Evolutionary conservation across 2,888 invertebrate genomes (phyloP).

Genomic region (Cartodere bifasciata): DNA sequence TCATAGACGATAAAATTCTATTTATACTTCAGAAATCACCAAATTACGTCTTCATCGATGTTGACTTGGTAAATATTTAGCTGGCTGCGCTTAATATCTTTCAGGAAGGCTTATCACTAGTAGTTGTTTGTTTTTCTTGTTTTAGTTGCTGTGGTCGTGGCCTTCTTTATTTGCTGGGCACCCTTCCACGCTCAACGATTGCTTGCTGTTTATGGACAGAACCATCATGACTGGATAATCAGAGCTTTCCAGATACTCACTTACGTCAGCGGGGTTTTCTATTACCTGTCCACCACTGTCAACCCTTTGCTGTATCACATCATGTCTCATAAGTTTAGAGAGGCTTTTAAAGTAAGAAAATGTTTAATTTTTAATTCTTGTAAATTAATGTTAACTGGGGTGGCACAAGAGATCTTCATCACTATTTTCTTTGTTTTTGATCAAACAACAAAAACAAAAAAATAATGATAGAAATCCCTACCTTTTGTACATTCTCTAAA

Average conservation of each 20-base stretch:
- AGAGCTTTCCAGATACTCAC: constrained; percentile 53
- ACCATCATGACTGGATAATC: constrained; percentile 12
- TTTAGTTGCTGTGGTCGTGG: constrained; percentile 78
- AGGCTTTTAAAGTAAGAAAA: constrained; percentile 70
- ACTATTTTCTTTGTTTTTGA: too few relatives aligned
- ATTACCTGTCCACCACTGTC: constrained; percentile 83
- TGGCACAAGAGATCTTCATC: too few relatives aligned
- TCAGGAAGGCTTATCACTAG: too few relatives aligned
- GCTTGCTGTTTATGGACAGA: constrained; percentile 55
- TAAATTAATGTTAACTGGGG: not conserved
- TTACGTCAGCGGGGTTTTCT: constrained; percentile 76
- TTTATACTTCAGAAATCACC: too few relatives aligned
- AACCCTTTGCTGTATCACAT: constrained; percentile 88
- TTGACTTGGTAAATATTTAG: too few relatives aligned
- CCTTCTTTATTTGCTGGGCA: constrained; percentile 80
- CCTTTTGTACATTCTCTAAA: too few relatives aligned
- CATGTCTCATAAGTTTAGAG: constrained; percentile 86
- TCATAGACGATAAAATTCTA: too few relatives aligned
- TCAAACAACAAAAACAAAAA: too few relatives aligned
- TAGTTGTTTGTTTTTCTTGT: constrained; percentile 22
- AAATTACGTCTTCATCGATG: too few relatives aligned
- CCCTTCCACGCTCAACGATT: constrained; percentile 88
- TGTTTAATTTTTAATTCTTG: not conserved
- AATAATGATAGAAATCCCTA: too few relatives aligned
- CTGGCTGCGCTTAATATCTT: too few relatives aligned